A percentile compares a stretch with the other conserved stretches of the same genome.
These are phyloP conservation scores for Acanthopagrus latus DNA, from an alignment of 2,797 vertebrate species.

Conservation along the genomic window DNA sequence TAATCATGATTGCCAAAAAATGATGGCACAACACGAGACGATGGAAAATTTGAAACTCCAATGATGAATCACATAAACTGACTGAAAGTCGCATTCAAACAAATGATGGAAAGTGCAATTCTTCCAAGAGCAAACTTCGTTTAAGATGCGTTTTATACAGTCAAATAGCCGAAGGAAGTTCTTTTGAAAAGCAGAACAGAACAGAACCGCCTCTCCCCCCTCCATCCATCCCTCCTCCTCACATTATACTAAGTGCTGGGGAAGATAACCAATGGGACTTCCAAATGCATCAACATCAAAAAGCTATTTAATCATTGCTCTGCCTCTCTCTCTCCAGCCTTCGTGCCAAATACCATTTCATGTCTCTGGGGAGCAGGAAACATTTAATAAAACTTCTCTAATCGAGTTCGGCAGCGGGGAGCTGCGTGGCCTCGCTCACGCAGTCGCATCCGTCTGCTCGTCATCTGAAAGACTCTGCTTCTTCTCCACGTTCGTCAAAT, in stretches of 20 bases:
- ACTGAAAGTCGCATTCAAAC: not conserved
- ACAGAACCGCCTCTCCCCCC: slow-evolving; percentile 3
- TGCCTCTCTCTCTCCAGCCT: slow-evolving; percentile 33
- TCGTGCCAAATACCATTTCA: slow-evolving; percentile 70
- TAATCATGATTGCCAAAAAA: not conserved
- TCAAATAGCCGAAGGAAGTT: slow-evolving; percentile 26
- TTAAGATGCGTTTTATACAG: slow-evolving; percentile 13
- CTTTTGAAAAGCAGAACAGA: slow-evolving; percentile 21
- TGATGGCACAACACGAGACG: too few relatives aligned
- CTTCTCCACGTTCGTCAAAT: not conserved
- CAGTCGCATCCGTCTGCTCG: slow-evolving; percentile 23
- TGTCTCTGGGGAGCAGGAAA: slow-evolving; percentile 71
- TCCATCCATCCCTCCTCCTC: slow-evolving; percentile 38
- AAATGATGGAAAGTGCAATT: not conserved
- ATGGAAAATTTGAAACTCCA: not conserved
- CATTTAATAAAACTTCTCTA: slow-evolving; percentile 78
- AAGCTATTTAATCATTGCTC: slow-evolving; percentile 77
- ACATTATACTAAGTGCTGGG: slow-evolving; percentile 68
- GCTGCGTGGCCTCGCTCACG: slow-evolving; percentile 23
- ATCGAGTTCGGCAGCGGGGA: slow-evolving; percentile 56
- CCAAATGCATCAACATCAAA: slow-evolving; percentile 78
- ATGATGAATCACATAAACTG: not conserved
- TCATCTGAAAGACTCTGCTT: slow-evolving; percentile 2
- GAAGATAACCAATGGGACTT: slow-evolving; percentile 76
- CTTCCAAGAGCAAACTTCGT: not conserved